These are phyloP conservation scores for Spea hammondii DNA, from an alignment of 2,797 vertebrate genomes.

Conservation along the genomic window DNA sequence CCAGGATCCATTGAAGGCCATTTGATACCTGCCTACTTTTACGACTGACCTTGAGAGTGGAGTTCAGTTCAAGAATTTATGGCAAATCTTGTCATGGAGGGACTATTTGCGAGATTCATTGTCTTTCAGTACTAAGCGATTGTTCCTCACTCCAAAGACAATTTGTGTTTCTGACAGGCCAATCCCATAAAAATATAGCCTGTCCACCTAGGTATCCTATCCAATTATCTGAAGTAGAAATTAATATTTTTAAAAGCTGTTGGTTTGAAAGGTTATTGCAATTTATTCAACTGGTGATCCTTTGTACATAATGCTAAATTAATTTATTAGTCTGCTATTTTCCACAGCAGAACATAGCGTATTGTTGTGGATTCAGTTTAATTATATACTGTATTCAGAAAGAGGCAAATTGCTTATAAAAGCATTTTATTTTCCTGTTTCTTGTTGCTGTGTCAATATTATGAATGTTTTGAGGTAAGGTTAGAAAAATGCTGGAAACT, in stretches of 20 bases:
- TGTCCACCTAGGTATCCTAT: conserved; percentile 78
- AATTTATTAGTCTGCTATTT: conserved; percentile 74
- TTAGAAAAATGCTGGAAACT: too few relatives aligned
- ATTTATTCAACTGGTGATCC: conserved; percentile 77
- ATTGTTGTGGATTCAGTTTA: conserved; percentile 66
- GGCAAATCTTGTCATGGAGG: conserved; percentile 77
- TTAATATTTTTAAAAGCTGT: conserved; percentile 88
- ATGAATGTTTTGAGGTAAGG: too few relatives aligned
- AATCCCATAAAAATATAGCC: conserved; percentile 83
- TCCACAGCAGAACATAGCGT: conserved; percentile 72
- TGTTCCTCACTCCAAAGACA: conserved; percentile 79
- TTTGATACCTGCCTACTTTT: conserved; percentile 71
- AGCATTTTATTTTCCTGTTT: conserved; percentile 69
- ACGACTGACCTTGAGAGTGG: conserved; percentile 78
- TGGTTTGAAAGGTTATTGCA: conserved; percentile 85
- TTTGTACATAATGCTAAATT: conserved; percentile 75
- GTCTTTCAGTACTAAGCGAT: conserved; percentile 81
- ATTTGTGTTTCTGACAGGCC: conserved; percentile 80
- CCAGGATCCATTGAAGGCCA: conserved; percentile 57
- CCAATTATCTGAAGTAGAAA: conserved; percentile 87
- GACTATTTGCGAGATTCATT: conserved; percentile 87
- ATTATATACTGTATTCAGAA: conserved; percentile 65
- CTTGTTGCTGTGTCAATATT: conserved; percentile 54
- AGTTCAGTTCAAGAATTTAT: conserved; percentile 81
- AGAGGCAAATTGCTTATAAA: conserved; percentile 67